Percentiles rank a stretch among this genome's conserved stretches.
Conservation (phyloP, 2,888 invertebrate genomes). For the Drosophila cognata region DNA sequence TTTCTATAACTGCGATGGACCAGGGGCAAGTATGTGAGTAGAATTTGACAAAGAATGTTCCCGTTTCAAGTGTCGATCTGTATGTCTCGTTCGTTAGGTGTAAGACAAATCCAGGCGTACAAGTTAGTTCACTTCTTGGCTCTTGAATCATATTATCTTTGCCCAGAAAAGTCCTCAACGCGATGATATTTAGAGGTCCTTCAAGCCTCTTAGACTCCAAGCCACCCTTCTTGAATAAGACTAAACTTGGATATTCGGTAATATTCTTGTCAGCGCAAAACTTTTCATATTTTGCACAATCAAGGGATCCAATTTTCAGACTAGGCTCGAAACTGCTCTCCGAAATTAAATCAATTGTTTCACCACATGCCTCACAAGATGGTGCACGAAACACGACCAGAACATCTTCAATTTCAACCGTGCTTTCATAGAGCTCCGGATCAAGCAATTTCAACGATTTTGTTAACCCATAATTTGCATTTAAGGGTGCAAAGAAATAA, state of each 20-base stretch:
- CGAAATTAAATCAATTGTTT: not conserved
- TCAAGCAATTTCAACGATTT: not conserved
- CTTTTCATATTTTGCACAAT: not conserved
- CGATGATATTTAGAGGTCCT: not conserved
- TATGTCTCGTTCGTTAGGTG: not conserved
- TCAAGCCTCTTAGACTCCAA: not conserved
- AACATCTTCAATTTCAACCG: not conserved
- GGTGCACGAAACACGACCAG: not conserved
- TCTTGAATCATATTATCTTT: fast-evolving
- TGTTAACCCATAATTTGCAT: not conserved
- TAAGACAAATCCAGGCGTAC: constrained; percentile 4
- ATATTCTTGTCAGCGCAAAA: constrained; percentile 19
- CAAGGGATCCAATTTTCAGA: not conserved
- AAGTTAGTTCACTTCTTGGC: not conserved
- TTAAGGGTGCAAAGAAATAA: not conserved
- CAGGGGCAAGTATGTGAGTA: not conserved
- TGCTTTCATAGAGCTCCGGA: not conserved
- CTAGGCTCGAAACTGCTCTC: not conserved
- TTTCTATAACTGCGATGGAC: not conserved
- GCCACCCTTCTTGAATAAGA: constrained; percentile 4
- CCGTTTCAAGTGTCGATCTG: not conserved
- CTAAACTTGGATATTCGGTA: constrained; percentile 17
- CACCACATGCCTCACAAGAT: not conserved
- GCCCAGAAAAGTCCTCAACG: not conserved
- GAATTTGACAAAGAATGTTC: constrained; percentile 20